Percentiles rank a stretch among this genome's conserved stretches.
phyloP scores from a whole-genome alignment of 1,140 invertebrate species.

The Drosophila nebulosa region DNA sequence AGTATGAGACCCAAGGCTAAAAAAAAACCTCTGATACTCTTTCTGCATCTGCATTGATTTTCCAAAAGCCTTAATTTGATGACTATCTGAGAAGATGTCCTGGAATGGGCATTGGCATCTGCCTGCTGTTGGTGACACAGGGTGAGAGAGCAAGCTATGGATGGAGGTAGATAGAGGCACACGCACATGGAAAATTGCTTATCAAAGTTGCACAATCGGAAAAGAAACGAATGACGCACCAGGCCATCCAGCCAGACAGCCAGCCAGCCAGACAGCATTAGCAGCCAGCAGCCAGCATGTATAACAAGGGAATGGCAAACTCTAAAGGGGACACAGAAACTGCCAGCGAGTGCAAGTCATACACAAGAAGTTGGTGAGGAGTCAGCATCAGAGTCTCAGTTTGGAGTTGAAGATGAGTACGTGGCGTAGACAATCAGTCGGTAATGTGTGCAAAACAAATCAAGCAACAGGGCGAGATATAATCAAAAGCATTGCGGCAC shows the following conservation, averaged over 20 bases:
- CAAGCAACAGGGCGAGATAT: conserved; percentile 67
- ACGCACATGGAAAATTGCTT: conserved; percentile 61
- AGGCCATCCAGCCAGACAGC: conserved; percentile 3
- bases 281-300: conserved; percentile 4
- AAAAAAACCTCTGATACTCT: background rate
- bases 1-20: background rate
- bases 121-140: conserved; percentile 55
- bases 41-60: conserved; percentile 60
- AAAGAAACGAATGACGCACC: conserved; percentile 43
- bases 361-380: conserved; percentile 23
- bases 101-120: conserved; percentile 30
- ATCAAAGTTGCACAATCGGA: conserved; percentile 69
- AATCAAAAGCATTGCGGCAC: conserved; percentile 45
- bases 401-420: conserved; percentile 26
- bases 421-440: conserved; percentile 65
- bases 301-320: conserved; percentile 26
- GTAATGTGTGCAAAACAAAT: conserved; percentile 76
- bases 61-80: conserved; percentile 63
- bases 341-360: conserved; percentile 33
- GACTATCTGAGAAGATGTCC: conserved; percentile 48
- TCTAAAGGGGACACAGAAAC: background rate
- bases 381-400: background rate
- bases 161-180: conserved; percentile 25
- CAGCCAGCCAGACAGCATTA: conserved; percentile 16
- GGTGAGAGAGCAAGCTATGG: background rate